These are phyloP conservation scores for Trichechus manatus DNA, from an alignment of 2,113 vertebrate species.

Conservation along the genomic window DNA sequence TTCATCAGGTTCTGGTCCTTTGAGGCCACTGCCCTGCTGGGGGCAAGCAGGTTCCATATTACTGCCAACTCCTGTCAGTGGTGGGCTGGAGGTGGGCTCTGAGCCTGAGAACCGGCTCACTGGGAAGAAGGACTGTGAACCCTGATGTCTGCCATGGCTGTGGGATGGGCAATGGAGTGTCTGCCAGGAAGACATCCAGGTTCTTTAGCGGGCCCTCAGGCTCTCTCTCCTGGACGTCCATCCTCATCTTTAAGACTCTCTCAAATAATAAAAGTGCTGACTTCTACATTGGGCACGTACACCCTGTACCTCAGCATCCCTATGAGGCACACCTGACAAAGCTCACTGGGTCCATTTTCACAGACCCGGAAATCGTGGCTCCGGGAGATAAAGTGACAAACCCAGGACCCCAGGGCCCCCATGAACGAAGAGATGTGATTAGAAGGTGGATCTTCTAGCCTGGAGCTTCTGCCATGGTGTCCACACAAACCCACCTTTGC, in stretches of 20 bases:
- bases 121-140: neutral
- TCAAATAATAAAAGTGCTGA: neutral
- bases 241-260: neutral
- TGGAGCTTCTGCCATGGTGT: neutral
- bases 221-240: neutral
- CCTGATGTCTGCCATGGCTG: accelerated
- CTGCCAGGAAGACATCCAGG: neutral
- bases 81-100: neutral
- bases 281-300: neutral
- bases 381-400: neutral
- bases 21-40: neutral
- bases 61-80: neutral
- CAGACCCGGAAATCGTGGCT: neutral
- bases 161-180: neutral
- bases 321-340: neutral
- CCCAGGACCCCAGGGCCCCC: accelerated
- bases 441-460: neutral
- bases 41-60: neutral
- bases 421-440: neutral
- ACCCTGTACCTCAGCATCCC: neutral
- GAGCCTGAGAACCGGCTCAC: neutral
- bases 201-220: accelerated
- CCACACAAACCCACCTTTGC: neutral
- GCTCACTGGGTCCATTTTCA: neutral
- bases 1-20: neutral